Evolutionary conservation across 2,113 vertebrate species (phyloP), one percentile per base, ranked within the genome.

Genomic region (Phylloscopus trochilus): DNA sequence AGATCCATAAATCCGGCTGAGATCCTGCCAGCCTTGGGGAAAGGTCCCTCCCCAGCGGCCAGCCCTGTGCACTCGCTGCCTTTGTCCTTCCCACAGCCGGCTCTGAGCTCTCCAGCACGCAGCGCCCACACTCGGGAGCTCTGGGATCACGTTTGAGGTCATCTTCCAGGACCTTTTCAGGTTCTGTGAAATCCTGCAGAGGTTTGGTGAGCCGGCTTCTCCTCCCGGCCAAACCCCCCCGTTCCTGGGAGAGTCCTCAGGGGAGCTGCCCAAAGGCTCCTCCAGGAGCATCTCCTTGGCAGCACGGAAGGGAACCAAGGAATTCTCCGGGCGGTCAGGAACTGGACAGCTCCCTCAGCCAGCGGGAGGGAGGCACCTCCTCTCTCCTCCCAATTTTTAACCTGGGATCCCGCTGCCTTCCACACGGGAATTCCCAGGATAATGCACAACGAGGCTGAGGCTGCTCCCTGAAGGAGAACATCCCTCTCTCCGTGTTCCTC

Each of bases 351-450:
- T 93, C 59, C 37, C 83, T n/a, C 62, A 37, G 60, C 12, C 17
- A 47, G 56, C 21, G 28, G 73, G 37, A 67, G 39, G 23, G 35
- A 72, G 49, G 39, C 67, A 33, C 60, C 86, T 90, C 53, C 74
- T 76, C 47, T 41, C 69, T 2, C 17, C 62, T 31, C 72, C 66
- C 56, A 8, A 6, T 44, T 58, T 63, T 20, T 13, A 13, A 10
- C 53, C 56, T 9, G 51, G 35, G 27, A 62, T 84, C 41, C n/a
- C 24, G 3, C 39, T 37, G 62, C 58, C 23, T 68, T 53, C 72
- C 70, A 0, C 3, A 1, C 17, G 4, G 67, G 13, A 53, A 14
- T 0, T 35, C 41, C 22, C 79, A 39, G 67, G 35, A 16, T 20
- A 15, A 44, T 1, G 43, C 62, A 7, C 64, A 11, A 3, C 2